Conservation (phyloP, 2,113 vertebrate species). For the Corythaixoides concolor region DNA sequence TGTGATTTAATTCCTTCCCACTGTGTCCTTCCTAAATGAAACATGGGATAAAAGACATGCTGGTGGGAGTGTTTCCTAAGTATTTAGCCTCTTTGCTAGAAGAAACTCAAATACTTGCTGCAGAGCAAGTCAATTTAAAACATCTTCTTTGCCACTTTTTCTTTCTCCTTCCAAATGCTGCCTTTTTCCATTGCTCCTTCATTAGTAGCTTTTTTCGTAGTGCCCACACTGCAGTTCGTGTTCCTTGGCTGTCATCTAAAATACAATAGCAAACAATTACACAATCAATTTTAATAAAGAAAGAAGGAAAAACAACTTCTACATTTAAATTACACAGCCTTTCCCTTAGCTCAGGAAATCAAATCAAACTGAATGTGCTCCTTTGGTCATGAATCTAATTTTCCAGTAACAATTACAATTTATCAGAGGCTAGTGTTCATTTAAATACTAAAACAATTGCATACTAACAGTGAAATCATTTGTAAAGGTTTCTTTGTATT, state of each 20-base stretch:
- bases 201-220: neutral
- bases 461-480: neutral
- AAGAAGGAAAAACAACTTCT: neutral
- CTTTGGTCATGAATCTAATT: neutral
- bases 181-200: neutral
- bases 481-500: neutral
- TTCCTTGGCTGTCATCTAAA: neutral
- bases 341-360: conserved; percentile 1
- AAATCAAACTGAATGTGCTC: neutral
- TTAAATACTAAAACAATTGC: neutral
- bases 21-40: neutral
- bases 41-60: neutral
- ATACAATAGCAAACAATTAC: neutral
- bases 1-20: conserved; percentile 18
- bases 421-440: neutral
- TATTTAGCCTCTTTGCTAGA: neutral
- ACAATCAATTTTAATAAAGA: neutral
- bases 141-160: neutral
- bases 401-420: neutral
- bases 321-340: neutral
- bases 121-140: neutral
- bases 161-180: neutral
- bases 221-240: neutral
- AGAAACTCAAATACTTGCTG: neutral
- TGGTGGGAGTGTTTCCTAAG: neutral